Evolutionary conservation across 2,797 vertebrate species (phyloP).

Genomic region (Hapalemur alaotrensis): DNA sequence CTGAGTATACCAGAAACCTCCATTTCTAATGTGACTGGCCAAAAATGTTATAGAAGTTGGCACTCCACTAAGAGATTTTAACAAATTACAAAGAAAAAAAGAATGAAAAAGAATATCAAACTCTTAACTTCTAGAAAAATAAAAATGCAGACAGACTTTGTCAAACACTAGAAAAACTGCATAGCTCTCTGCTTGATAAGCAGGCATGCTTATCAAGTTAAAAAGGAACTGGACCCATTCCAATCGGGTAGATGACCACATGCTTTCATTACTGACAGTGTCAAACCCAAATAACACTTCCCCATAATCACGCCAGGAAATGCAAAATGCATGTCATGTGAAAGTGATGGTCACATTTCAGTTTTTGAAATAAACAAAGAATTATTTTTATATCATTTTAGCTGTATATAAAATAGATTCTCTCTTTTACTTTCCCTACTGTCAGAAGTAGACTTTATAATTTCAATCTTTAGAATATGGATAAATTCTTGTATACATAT

Average conservation of each 20-base stretch:
- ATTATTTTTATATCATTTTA: not conserved
- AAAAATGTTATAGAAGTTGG: not conserved
- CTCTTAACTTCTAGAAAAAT: conserved; percentile 26
- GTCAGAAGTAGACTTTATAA: not conserved
- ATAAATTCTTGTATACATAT: not conserved
- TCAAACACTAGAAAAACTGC: not conserved
- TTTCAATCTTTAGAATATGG: not conserved
- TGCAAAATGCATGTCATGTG: not conserved
- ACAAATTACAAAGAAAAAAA: conserved; percentile 3
- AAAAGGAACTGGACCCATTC: conserved; percentile 42
- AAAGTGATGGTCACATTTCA: not conserved
- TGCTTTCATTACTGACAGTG: not conserved
- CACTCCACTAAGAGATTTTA: not conserved
- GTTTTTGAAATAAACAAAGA: not conserved
- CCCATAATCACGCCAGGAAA: not conserved
- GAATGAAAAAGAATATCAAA: not conserved
- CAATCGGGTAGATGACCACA: not conserved
- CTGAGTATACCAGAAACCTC: not conserved
- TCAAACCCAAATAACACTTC: not conserved
- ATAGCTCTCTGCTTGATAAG: not conserved
- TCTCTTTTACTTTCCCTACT: not conserved
- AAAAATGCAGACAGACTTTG: not conserved
- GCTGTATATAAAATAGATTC: not conserved
- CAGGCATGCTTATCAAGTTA: not conserved
- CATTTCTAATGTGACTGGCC: not conserved